Evolutionary conservation across 1,140 invertebrate species (phyloP), one percentile per base, ranked within the genome.

Genomic region (Drosophila fuyamai): DNA sequence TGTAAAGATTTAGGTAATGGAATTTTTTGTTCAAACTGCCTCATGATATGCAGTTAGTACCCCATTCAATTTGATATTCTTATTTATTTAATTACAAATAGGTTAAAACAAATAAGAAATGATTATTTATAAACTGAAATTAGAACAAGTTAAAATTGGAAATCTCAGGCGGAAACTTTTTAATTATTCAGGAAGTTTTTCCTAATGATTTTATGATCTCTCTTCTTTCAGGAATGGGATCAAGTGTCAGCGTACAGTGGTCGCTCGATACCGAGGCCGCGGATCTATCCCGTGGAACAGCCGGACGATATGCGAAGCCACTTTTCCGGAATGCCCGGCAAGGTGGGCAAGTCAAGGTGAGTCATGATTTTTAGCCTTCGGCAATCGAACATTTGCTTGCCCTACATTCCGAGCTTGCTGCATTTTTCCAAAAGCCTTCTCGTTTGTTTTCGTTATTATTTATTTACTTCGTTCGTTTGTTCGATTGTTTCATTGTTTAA

Each of bases 231-330:
- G 94, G 97, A 98, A 92, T 98, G 97, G 97, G 97, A 98, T 93
- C 97, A 98, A 93, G 95, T 98, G 13, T 98, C 97, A 2, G 96
- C 96, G 14, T 98, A 98, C 92, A 98, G 97, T 91, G 96, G 96
- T 61, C 94, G 97, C 81, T 97, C 96, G 66, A 97, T 97, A 91
- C 97, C 97, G n/a, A 93, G 97, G 59, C 96, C 96, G 2, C 93
- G 96, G 78, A 96, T 97, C 93, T 96, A 96, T 93, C 94, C 96
- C 59, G 93, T 96, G 58, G 94, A 96, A 92, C 94, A 95, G 89
- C 94, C 95, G 94, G 94, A 95, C 93, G 84, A 95, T 94, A 84
- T 94, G 94, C 68, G 96, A 95, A 90, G 96, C 95, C 81, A 94
- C 94, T 94, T 94, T 68, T 94, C 93, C 62, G 92, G 92, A 27